Evolutionary conservation across 2,797 vertebrate species (phyloP), one percentile per base, ranked within the genome.

Genomic region (Vireo griseus): DNA sequence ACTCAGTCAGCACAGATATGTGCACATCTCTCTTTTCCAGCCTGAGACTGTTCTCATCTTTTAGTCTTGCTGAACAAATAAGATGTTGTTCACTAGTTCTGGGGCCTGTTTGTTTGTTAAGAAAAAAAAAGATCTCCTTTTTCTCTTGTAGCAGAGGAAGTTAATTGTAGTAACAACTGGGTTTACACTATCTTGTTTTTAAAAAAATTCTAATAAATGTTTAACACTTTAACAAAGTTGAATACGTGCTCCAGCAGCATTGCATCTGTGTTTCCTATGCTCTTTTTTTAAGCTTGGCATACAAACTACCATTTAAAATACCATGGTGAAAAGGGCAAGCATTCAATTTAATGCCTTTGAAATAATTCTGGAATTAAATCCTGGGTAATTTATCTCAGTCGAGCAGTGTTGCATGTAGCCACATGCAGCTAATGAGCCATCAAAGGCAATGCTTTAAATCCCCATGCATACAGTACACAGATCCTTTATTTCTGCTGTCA

Each of bases 331-430:
- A 97, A 95, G 88, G 88, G 81, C 72, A 94, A 67, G 57, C 92
- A 76, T 88, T 95, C 63, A 1, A 82, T 87, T 92, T 84, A 96
- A 93, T 92, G 79, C 83, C 93, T 97, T 93, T 96, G 89, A 95
- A 97, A 96, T 93, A 92, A 94, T 94, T 94, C 90, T 96, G 75
- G 93, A 95, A 88, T 96, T 94, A 95, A 95, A 93, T 90, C 69
- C 83, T 63, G n/a, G 59, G 89, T 80, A 92, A 82, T 90, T 71
- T 68, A 86, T 93, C 77, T 95, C 86, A 95, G 91, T 94, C 55
- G 39, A 92, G 86, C 50, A 78, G 73, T 45, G 73, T 73, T 85
- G 73, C 88, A 68, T 94, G 86, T 92, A 88, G 92, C 90, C 75
- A 68, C 71, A 72, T 81, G 83, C 86, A 96, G 88, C 75, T 80